A percentile compares a stretch with the other conserved stretches of the same genome.
Conservation (phyloP, 2,797 vertebrate species). For the Streptopelia turtur region DNA sequence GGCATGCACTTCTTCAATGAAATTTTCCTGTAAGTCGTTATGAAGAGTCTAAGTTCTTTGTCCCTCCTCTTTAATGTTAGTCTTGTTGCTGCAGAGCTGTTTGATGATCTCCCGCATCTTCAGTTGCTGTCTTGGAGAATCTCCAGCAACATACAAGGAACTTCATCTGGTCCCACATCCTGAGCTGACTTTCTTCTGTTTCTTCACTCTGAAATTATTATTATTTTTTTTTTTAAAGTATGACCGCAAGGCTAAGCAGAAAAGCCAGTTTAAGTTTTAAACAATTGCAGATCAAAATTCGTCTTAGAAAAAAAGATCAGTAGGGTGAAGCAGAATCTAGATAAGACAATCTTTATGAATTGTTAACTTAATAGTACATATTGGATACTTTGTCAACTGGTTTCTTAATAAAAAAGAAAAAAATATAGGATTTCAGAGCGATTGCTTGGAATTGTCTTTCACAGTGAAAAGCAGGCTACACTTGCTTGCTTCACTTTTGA, state of each 20-base stretch:
- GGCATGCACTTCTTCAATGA: neutral
- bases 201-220: slow-evolving; percentile 26
- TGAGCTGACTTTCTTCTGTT: neutral
- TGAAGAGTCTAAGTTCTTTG: neutral
- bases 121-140: neutral
- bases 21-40: neutral
- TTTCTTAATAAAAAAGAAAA: neutral
- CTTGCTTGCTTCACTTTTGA: neutral
- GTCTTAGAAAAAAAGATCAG: neutral
- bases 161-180: slow-evolving; percentile 42
- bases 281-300: neutral
- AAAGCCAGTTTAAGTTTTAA: neutral
- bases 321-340: neutral
- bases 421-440: neutral
- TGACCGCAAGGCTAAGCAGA: neutral
- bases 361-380: neutral
- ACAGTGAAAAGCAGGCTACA: neutral
- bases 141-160: slow-evolving; percentile 18
- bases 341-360: neutral
- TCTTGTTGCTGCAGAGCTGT: neutral
- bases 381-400: neutral
- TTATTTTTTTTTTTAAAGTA: neutral
- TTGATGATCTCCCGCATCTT: neutral
- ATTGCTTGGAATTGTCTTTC: slow-evolving; percentile 17
- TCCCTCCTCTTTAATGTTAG: neutral